Base-by-base conservation (phyloP, 2,888 invertebrate species). In the Nipponacmea schrenckii region DNA sequence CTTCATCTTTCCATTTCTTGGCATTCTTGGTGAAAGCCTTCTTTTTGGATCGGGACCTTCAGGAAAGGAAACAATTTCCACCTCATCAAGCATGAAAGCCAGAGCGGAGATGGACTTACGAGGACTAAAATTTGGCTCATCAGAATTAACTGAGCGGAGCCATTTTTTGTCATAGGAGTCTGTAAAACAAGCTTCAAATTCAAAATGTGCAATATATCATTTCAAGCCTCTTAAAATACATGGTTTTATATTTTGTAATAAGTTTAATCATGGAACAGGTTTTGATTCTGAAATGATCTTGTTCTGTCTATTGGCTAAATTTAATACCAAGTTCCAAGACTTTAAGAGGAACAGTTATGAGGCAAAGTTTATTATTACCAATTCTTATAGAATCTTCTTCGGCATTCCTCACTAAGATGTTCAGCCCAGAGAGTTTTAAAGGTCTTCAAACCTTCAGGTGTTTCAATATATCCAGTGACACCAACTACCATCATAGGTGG, bases 1-100 rank as follows among this genome's bases (percentile, higher is more conserved):
- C 92, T 85, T 96, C 95, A 91, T 98, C 98, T 85, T 95, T 94
- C 98, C 99, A 99, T 90, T 98, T 99, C 92, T 98, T 98, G 89
- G 96, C 94, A 77, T 96, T 93, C 91, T 98, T 98, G 81, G 96
- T 95, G 91, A 98, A 99, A 79, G 99, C 99, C 96, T 98, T 98
- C 96, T 98, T 99, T 94, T 99, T 97, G 91, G 96, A 96, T 91
- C 96, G 96, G 92, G 97, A 98, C 99, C 99, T 99, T 90, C 78
- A 73, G 68, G 65, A 64, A 70, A 56, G 64, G 62, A 68, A 44
- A 27, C 26, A 44, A 50, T 44, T 27, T 69, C 56, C 20, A 45
- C 56, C 70, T 82, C 83, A 80, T 79, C 79, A 79, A 71, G 70
- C 62, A 56, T 24, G 20, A 44, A n/a, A 26, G 67, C 72, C 69